Evolutionary conservation across 2,888 invertebrate genomes (phyloP), one percentile per base, ranked within the genome.

Genomic region (Tipula unca): DNA sequence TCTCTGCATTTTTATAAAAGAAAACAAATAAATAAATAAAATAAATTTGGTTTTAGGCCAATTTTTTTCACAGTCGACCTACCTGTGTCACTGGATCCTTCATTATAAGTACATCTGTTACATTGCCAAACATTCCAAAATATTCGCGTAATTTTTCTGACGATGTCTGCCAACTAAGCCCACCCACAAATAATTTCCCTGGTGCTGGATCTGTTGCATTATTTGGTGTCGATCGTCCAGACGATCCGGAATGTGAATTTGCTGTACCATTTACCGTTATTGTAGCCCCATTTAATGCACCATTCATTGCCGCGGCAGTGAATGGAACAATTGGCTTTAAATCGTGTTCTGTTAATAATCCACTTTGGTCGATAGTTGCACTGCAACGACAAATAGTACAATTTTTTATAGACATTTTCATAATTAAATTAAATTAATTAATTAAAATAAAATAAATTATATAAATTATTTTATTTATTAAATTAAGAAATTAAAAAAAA

Each of bases 21-120:
- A 32, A 39, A 29, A 13, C 17, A 20, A 32, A 85, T 84, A 85
- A 4, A 6, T 35, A 85, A 54, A 17, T 84, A 48, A 84, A 87
- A 35, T n/a, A n/a, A n/a, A n/a, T n/a, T n/a, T n/a, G n/a, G n/a
- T n/a, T n/a, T 86, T 85, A 87, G 84, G 85, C 84, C 86, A 88
- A 91, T n/a, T n/a, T n/a, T n/a, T n/a, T n/a, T n/a, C 32, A 0
- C 6, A 1, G 1, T 32, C 3, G 32, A 32, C 32, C 92, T 92
- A 97, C 97, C 96, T 97, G 97, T 87, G 97, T 97, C 54, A 97
- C 95, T 0, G 97, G 97, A 91, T 97, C 97, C 92, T 97, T 97
- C 97, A 97, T 97, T 89, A 97, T 97, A 87, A 97, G 94, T 86
- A 97, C 97, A 90, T 97, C 97, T 39, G 96, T 96, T 87, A 97